Conservation (phyloP, 2,888 invertebrate genomes). For the Tipula helvola region DNA sequence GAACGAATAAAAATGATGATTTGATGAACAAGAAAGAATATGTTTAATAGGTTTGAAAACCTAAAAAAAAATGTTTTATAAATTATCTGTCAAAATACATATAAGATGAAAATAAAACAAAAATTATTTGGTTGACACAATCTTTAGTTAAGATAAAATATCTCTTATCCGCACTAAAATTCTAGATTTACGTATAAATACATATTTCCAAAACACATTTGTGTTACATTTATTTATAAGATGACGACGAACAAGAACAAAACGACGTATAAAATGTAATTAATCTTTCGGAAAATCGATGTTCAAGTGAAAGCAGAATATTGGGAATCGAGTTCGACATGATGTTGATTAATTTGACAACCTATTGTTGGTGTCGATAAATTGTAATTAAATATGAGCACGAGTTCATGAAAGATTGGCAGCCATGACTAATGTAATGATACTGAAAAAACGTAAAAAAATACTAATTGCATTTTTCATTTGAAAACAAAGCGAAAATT, state of each 20-base stretch:
- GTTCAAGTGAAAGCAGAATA: neutral
- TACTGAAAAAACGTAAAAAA: too few species aligned
- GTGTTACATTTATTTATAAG: neutral
- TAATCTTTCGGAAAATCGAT: neutral
- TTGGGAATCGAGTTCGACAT: neutral
- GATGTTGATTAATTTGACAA: slow-evolving; percentile 11
- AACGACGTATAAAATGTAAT: neutral
- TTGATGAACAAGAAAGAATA: neutral
- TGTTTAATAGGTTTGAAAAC: neutral
- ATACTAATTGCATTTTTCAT: too few species aligned
- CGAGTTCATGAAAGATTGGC: too few species aligned
- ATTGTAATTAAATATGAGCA: too few species aligned
- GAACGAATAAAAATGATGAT: neutral
- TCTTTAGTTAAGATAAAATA: neutral
- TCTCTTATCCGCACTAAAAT: neutral
- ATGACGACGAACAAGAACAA: neutral
- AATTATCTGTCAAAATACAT: neutral
- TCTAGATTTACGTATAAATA: neutral
- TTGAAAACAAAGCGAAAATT: too few species aligned
- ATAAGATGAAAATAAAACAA: neutral
- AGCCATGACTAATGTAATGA: too few species aligned
- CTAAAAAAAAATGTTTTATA: neutral
- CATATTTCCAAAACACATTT: neutral
- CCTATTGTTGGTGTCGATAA: neutral
- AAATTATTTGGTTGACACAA: neutral